Base-by-base conservation (phyloP, 2,797 vertebrate genomes). In the Pogonophryne albipinna region DNA sequence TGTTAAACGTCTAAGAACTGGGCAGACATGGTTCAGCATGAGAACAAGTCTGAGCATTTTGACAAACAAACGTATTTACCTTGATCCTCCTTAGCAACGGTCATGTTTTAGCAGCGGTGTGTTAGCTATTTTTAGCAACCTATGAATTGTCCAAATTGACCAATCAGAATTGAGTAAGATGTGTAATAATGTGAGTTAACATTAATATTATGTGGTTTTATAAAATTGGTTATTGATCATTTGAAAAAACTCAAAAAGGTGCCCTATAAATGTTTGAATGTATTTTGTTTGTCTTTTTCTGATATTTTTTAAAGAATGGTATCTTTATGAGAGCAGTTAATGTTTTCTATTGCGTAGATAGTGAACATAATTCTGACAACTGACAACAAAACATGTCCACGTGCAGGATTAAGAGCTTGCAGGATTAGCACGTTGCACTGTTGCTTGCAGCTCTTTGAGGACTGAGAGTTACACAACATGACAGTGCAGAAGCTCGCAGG, bases 341-440 rank as follows among this genome's bases (percentile, higher is more conserved):
- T 10, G 12, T 69, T 52, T 72, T n/a, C 16, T 34, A 10, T 27
- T 17, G 16, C 16, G 20, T 10, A 5, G 2, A 41, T 46, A 23
- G 20, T 50, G 34, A 44, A 46, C 13, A 44, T 12, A 31, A 38
- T 34, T 56, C 34, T 60, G 13, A 4, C 14, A 13, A 31, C 4
- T 67, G 56, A 86, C 75, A 80, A 19, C 64, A 61, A 44, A 74
- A 58, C 20, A 16, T 67, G 85, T 87, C 76, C 74, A 4, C 53
- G 74, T 59, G 68, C 62, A 16, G 84, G 91, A 94, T 93, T 93
- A 93, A 91, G 72, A 88, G 89, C 89, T 92, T 91, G 85, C 59
- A 53, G 90, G 92, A 93, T 93, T 91, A 93, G 55, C 74, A 72
- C 69, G 71, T 69, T 74, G 62, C 51, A 65, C 51, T 79, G 66